These are phyloP conservation scores for Loriculus beryllinus DNA, from an alignment of 2,797 vertebrate species.

Conservation along the genomic window DNA sequence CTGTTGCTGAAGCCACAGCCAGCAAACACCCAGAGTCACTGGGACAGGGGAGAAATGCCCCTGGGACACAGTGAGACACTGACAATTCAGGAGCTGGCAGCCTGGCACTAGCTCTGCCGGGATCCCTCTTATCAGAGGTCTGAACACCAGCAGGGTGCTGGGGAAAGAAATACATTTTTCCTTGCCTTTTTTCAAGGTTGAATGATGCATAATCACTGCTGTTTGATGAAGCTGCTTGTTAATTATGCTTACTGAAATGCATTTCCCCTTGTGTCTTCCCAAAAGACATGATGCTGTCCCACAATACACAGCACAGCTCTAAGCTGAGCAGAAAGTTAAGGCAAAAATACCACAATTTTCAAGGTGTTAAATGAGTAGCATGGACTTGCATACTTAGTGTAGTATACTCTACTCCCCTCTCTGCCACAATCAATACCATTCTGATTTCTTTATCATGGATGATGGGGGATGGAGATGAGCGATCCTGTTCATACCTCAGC, in stretches of 20 bases:
- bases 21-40: accelerated
- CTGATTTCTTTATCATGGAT: constrained; percentile 18
- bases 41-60: neutral
- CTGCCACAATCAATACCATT: constrained; percentile 29
- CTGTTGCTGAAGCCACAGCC: neutral
- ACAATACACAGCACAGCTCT: neutral
- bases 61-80: neutral
- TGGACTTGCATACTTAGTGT: neutral
- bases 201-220: neutral
- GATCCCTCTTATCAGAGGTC: neutral
- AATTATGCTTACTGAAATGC: neutral
- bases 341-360: neutral
- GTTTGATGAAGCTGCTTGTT: neutral
- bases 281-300: neutral
- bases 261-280: neutral
- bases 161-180: neutral
- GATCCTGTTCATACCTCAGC: constrained; percentile 79
- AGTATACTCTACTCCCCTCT: neutral
- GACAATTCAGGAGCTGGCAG: neutral
- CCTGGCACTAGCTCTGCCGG: neutral
- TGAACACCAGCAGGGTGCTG: neutral
- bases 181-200: neutral
- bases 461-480: constrained; percentile 34
- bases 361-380: neutral
- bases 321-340: neutral